Percentiles rank a stretch among this genome's conserved stretches.
Conservation (phyloP, 2,888 invertebrate species). For the Drosophila helvetica region DNA sequence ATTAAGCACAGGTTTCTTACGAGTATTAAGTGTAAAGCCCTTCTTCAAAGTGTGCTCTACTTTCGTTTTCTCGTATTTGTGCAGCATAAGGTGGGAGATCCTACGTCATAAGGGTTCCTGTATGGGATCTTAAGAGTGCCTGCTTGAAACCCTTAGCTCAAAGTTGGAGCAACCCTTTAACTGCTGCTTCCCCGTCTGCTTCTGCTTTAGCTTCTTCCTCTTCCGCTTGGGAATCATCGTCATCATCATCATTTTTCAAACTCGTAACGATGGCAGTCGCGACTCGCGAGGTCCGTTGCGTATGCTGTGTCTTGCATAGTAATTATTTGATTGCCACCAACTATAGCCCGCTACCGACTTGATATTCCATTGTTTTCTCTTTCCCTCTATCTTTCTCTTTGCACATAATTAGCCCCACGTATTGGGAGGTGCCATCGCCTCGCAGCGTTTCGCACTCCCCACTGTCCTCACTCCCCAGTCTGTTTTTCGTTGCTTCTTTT, state of each 20-base stretch:
- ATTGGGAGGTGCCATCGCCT: slow-evolving; percentile 27
- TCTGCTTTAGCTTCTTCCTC: slow-evolving; percentile 26
- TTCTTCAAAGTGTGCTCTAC: not conserved
- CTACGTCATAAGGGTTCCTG: not conserved
- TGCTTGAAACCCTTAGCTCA: not conserved
- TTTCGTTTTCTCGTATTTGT: not conserved
- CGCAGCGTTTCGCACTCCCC: too few species aligned
- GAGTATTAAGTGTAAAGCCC: too few species aligned
- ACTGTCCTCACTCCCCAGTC: slow-evolving; percentile 4
- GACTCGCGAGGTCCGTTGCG: slow-evolving; percentile 39
- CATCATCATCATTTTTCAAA: slow-evolving; percentile 37
- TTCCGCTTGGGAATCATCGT: slow-evolving; percentile 39
- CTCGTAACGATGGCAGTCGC: slow-evolving; percentile 9
- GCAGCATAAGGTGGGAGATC: not conserved
- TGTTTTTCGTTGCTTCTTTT: slow-evolving; percentile 37
- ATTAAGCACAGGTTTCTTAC: not conserved
- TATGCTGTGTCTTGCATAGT: slow-evolving; percentile 62
- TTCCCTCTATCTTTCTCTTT: slow-evolving; percentile 11
- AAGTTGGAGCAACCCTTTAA: not conserved
- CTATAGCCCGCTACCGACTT: slow-evolving; percentile 29
- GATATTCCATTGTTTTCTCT: slow-evolving; percentile 45
- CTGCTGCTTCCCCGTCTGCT: not conserved
- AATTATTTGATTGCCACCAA: slow-evolving; percentile 67
- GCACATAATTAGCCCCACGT: slow-evolving; percentile 70
- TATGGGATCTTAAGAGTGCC: not conserved